Evolutionary conservation across 2,888 invertebrate species (phyloP).

Genomic region (Andrena bicolor): DNA sequence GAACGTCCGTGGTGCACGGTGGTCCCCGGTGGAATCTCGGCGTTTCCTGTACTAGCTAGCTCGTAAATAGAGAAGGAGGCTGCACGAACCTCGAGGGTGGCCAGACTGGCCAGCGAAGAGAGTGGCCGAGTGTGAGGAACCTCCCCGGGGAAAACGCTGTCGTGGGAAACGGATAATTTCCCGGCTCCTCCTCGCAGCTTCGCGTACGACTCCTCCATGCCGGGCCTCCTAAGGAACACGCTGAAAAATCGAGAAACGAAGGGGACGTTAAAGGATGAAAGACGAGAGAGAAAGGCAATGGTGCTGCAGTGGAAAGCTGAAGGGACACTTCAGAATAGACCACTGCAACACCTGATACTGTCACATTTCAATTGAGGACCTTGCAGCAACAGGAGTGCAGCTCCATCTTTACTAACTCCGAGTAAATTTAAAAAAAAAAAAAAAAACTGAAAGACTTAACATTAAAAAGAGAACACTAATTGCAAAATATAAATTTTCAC

Average conservation of each 20-base stretch:
- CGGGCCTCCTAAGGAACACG: constrained; percentile 78
- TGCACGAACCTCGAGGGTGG: constrained; percentile 79
- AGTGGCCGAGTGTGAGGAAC: constrained; percentile 82
- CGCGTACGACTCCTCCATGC: constrained; percentile 79
- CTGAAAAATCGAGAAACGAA: constrained; percentile 70
- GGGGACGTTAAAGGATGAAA: not conserved
- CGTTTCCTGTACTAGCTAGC: not conserved
- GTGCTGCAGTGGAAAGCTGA: not conserved
- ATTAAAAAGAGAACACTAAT: too few species aligned
- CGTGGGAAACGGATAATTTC: constrained; percentile 94
- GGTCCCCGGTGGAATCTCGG: not conserved
- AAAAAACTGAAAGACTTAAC: too few species aligned
- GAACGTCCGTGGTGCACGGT: not conserved
- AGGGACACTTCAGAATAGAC: too few species aligned
- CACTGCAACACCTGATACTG: too few species aligned
- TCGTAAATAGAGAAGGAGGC: constrained; percentile 55
- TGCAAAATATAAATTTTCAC: too few species aligned
- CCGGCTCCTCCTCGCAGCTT: constrained; percentile 84
- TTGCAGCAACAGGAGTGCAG: too few species aligned
- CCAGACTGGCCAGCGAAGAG: constrained; percentile 80
- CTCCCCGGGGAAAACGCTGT: constrained; percentile 95
- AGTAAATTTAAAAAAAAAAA: too few species aligned
- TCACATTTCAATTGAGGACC: too few species aligned
- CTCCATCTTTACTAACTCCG: too few species aligned
- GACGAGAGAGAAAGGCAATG: not conserved